Conservation (phyloP, 2,797 vertebrate species). For the Knipowitschia caucasica region DNA sequence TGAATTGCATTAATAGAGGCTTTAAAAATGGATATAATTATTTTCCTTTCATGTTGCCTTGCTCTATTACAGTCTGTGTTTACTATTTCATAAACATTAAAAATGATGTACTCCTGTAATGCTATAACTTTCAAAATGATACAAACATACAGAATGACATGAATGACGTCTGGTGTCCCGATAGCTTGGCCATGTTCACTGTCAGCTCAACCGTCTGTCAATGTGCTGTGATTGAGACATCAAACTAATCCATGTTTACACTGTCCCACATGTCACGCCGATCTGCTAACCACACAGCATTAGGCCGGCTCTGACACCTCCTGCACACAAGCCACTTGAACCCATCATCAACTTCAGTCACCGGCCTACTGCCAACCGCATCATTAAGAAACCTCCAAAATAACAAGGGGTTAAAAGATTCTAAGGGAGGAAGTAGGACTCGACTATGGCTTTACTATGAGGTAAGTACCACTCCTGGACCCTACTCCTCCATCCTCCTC, state of each 20-base stretch:
- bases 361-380: slow-evolving; percentile 39
- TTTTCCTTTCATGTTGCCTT: slow-evolving; percentile 57
- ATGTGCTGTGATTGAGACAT: slow-evolving; percentile 80
- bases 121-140: too few relatives aligned
- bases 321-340: slow-evolving; percentile 71
- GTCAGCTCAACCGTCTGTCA: slow-evolving; percentile 61
- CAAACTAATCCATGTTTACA: slow-evolving; percentile 82
- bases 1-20: slow-evolving; percentile 58
- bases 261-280: slow-evolving; percentile 71
- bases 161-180: neutral
- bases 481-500: slow-evolving; percentile 71
- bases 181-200: slow-evolving; percentile 20
- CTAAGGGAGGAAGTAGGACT: slow-evolving; percentile 13
- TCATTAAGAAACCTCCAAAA: slow-evolving; percentile 56
- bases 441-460: slow-evolving; percentile 41
- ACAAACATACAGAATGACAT: neutral
- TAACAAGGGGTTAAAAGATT: slow-evolving; percentile 40
- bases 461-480: slow-evolving; percentile 70
- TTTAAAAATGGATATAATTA: slow-evolving; percentile 66
- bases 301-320: slow-evolving; percentile 71
- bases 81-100: too few relatives aligned
- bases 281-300: slow-evolving; percentile 79
- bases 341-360: slow-evolving; percentile 64
- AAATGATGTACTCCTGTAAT: too few relatives aligned
- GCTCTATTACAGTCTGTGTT: slow-evolving; percentile 50